These are phyloP conservation scores for Drosophila leonis DNA, from an alignment of 2,888 invertebrate genomes.

Conservation along the genomic window DNA sequence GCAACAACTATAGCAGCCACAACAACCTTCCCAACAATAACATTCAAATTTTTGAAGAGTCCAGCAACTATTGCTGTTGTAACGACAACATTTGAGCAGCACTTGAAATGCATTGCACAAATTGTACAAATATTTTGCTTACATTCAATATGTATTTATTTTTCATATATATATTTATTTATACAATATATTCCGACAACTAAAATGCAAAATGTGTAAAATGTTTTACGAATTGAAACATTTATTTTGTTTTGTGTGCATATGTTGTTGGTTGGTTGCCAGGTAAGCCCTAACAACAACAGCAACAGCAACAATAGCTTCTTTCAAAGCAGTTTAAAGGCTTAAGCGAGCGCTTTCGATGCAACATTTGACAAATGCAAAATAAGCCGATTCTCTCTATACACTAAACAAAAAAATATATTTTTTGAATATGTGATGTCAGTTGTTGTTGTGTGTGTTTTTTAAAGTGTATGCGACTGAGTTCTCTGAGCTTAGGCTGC, in stretches of 20 bases:
- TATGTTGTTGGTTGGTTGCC: conserved; percentile 13
- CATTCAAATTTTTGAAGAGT: not conserved
- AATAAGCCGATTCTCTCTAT: conserved; percentile 9
- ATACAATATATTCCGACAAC: conserved; percentile 5
- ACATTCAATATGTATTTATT: conserved; percentile 19
- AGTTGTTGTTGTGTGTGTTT: not conserved
- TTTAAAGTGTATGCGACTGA: not conserved
- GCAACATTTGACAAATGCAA: conserved; percentile 29
- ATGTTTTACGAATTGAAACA: conserved; percentile 17
- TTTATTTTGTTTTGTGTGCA: conserved; percentile 16
- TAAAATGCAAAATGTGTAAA: not conserved
- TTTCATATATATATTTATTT: conserved; percentile 18
- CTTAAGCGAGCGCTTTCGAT: conserved; percentile 16
- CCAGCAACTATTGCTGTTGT: not conserved
- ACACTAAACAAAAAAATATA: not conserved
- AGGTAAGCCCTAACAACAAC: conserved; percentile 10
- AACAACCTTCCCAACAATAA: not conserved
- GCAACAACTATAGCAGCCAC: not conserved
- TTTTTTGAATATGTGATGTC: not conserved
- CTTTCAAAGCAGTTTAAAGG: conserved; percentile 32
- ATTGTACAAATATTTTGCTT: conserved; percentile 42
- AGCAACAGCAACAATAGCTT: conserved; percentile 6
- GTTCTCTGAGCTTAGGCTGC: not conserved
- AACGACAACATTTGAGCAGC: conserved; percentile 13
- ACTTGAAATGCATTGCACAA: conserved; percentile 38